Conservation (phyloP, 2,888 invertebrate species). For the Calliopum simillimum region DNA sequence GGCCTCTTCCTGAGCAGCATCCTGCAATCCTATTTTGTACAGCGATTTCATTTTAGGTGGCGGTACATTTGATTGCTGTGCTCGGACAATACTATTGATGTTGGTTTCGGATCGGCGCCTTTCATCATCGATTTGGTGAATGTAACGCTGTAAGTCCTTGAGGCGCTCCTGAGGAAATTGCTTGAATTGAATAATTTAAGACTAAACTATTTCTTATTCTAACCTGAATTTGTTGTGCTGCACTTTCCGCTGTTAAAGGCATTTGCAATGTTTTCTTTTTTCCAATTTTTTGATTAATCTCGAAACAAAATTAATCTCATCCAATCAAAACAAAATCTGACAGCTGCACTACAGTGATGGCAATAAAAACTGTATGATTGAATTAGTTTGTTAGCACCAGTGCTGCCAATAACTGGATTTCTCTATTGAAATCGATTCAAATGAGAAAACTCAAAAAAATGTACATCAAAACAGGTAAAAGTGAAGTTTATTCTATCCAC, state of each 20-base stretch:
- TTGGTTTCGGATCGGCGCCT: conserved; percentile 84
- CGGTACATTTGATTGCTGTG: conserved; percentile 72
- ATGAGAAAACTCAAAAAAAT: too few species aligned
- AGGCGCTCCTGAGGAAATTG: conserved; percentile 75
- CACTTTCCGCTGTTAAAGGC: conserved; percentile 43
- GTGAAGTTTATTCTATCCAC: too few species aligned
- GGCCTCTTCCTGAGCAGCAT: conserved; percentile 88
- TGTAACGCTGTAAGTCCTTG: conserved; percentile 78
- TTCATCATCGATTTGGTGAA: conserved; percentile 86
- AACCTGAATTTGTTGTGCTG: conserved; percentile 41
- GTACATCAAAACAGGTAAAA: too few species aligned
- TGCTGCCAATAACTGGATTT: too few species aligned
- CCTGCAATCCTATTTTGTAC: conserved; percentile 82
- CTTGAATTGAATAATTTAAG: background rate
- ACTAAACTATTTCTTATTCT: background rate
- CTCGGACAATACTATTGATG: conserved; percentile 80
- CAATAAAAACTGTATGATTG: background rate
- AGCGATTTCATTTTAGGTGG: conserved; percentile 82
- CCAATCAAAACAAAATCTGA: background rate
- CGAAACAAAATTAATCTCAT: too few species aligned
- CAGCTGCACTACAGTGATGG: background rate
- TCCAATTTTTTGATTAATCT: background rate
- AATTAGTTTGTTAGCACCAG: too few species aligned
- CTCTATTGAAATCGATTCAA: too few species aligned
- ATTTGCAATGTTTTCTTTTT: conserved; percentile 9